Evolutionary conservation across 2,113 vertebrate species (phyloP).

Genomic region (Ammodytes dubius): DNA sequence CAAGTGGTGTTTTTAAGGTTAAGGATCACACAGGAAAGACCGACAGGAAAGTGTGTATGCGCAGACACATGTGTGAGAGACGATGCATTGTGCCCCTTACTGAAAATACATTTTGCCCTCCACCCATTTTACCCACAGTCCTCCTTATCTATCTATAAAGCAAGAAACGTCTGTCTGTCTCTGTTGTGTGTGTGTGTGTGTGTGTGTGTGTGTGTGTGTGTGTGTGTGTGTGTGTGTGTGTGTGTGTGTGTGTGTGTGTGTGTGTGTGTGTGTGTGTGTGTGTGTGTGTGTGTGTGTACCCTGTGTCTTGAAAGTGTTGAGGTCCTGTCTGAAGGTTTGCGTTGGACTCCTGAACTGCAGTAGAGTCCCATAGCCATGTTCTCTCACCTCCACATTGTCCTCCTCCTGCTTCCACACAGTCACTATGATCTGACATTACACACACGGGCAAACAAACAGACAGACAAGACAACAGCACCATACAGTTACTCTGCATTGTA

Average conservation of each 20-base stretch:
- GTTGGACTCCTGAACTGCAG: slow-evolving; percentile 88
- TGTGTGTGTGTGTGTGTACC: slow-evolving; percentile 68
- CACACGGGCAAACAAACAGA: slow-evolving; percentile 11
- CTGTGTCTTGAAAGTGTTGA: slow-evolving; percentile 90
- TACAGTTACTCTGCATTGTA: not conserved
- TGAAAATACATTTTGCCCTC: slow-evolving; percentile 57
- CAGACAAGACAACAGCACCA: not conserved
- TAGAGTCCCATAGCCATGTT: slow-evolving; percentile 88
- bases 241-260: no score
- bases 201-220: no score
- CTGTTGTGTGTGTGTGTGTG: no score
- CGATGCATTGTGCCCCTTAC: slow-evolving; percentile 53
- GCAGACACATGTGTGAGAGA: slow-evolving; percentile 17
- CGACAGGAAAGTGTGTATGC: slow-evolving; percentile 61
- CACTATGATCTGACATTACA: slow-evolving; percentile 86
- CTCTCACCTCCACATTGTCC: slow-evolving; percentile 86
- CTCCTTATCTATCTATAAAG: not conserved
- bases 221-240: no score
- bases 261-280: no score
- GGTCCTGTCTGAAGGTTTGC: slow-evolving; percentile 88
- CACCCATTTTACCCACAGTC: slow-evolving; percentile 46
- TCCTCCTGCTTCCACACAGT: slow-evolving; percentile 90
- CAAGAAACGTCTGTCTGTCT: no score
- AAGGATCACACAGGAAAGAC: slow-evolving; percentile 64
- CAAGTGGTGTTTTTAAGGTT: slow-evolving; percentile 58